Conservation (phyloP, 2,888 invertebrate genomes). For the Thysanoteuthis rhombus region DNA sequence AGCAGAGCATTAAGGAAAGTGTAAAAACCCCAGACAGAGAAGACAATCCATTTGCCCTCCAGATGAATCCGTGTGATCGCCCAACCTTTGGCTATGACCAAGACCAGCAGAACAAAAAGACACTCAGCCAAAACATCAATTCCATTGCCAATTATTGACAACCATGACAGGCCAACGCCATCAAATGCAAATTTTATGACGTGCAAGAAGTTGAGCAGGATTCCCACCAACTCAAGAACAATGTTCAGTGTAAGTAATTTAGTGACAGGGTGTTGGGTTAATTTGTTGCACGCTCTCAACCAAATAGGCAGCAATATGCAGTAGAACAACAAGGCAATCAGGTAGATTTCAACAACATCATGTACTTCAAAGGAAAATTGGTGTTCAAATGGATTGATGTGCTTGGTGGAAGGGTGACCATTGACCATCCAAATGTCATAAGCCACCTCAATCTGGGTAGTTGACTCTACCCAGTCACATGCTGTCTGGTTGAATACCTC, state of each 20-base stretch:
- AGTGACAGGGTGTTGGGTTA: slow-evolving; percentile 86
- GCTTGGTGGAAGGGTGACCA: slow-evolving; percentile 88
- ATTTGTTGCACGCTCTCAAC: slow-evolving; percentile 87
- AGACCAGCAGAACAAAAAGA: slow-evolving; percentile 89
- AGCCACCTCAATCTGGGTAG: slow-evolving; percentile 70
- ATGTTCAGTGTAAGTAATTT: slow-evolving; percentile 89
- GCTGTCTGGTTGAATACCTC: slow-evolving; percentile 65
- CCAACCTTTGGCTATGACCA: slow-evolving; percentile 96
- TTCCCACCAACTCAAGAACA: slow-evolving; percentile 83
- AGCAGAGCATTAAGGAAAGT: slow-evolving; percentile 89
- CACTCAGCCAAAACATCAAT: slow-evolving; percentile 91
- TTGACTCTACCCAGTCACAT: slow-evolving; percentile 55
- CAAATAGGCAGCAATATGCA: slow-evolving; percentile 87
- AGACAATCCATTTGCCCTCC: slow-evolving; percentile 83
- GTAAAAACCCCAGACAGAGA: slow-evolving; percentile 90
- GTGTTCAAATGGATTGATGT: slow-evolving; percentile 83
- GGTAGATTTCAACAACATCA: slow-evolving; percentile 89
- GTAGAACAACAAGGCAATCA: slow-evolving; percentile 86
- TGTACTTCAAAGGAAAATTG: slow-evolving; percentile 93
- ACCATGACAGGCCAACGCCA: slow-evolving; percentile 84
- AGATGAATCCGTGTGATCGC: slow-evolving; percentile 91
- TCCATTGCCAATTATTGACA: slow-evolving; percentile 89
- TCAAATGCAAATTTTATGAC: slow-evolving; percentile 89
- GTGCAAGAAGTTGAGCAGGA: slow-evolving; percentile 87
- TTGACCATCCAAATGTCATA: slow-evolving; percentile 97